Evolutionary conservation across 1,140 invertebrate genomes (phyloP).

Genomic region (Teleopsis dalmanni): DNA sequence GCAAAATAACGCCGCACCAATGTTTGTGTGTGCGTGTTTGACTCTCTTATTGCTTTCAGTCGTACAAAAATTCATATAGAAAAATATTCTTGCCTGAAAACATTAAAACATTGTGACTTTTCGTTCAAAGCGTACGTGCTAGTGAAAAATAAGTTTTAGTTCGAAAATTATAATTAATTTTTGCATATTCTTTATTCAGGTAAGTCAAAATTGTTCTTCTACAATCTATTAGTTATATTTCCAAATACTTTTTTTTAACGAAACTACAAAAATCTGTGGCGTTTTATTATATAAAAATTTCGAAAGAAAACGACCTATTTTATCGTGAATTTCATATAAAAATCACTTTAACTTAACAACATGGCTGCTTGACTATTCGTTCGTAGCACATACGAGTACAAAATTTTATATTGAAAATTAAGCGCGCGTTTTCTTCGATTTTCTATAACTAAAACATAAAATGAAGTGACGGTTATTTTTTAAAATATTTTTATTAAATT

Average conservation of each 20-base stretch:
- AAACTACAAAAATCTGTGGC: constrained; percentile 6
- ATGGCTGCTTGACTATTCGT: constrained; percentile 11
- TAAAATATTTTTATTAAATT: not conserved
- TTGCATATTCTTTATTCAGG: constrained; percentile 8
- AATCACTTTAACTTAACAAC: not conserved
- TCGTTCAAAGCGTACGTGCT: too few relatives aligned
- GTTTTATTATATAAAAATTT: constrained; percentile 10
- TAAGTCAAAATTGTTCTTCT: constrained; percentile 13
- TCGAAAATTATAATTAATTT: constrained; percentile 9
- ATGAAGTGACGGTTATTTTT: constrained; percentile 9
- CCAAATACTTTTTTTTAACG: constrained; percentile 12
- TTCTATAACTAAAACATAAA: constrained; percentile 1
- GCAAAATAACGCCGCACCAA: too few relatives aligned
- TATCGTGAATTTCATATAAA: constrained; percentile 12
- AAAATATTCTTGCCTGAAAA: too few relatives aligned
- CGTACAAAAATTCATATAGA: too few relatives aligned
- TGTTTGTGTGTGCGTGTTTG: too few relatives aligned
- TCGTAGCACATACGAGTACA: constrained; percentile 4
- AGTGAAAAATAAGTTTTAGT: constrained; percentile 10
- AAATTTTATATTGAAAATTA: constrained; percentile 6
- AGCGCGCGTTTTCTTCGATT: constrained; percentile 7
- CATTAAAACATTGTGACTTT: too few relatives aligned
- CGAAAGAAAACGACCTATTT: constrained; percentile 9
- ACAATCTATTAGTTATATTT: constrained; percentile 7
- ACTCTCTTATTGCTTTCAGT: too few relatives aligned